Base-by-base conservation (phyloP, 2,888 invertebrate species). In the Noctua janthe region DNA sequence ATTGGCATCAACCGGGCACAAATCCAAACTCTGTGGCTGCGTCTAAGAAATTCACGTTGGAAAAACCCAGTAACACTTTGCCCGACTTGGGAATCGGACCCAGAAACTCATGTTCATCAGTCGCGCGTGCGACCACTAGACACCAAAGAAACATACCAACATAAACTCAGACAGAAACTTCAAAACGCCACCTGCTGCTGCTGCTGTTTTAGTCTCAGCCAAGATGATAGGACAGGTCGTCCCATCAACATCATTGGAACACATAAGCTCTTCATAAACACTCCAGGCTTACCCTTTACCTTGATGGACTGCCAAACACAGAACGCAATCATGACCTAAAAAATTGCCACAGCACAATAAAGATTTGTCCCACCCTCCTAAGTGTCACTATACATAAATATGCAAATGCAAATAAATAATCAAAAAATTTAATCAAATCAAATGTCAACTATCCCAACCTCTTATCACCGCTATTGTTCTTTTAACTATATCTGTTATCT, bases 401-500 rank as follows among this genome's bases (percentile, higher is more conserved):
- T 85, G 71, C 47, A 71, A 80, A 85, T 74, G 54, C 39, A 71
- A 80, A 85, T 74, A 85, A 80, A 74, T 51, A 43, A 82, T 76
- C 71, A 73, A 74, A 76, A 73, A 59, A 23, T 51, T 47, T 15
- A 73, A 86, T 71, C 64, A 76, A 78, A 74, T 76, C 73, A 88
- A 88, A 89, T 88, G 87, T 89, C 87, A 86, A 83, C 74, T 74
- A 73, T 71, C 43, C 74, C 69, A 72, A 82, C 73, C 62, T 75
- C 56, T 85, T 86, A 86, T 86, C 88, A 81, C 39, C 10, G 20
- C 74, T 71, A 89, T 89, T 90, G 90, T 89, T 89, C 86, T 81
- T 75, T 80, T 78, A 81, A 83, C 73, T 82, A 79, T 83, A 84
- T 77, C 76, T 83, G 76, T 54, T 82, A 79, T 84, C 80, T 80